Base-by-base conservation (phyloP, 2,113 vertebrate species). In the Pungitius pungitius region DNA sequence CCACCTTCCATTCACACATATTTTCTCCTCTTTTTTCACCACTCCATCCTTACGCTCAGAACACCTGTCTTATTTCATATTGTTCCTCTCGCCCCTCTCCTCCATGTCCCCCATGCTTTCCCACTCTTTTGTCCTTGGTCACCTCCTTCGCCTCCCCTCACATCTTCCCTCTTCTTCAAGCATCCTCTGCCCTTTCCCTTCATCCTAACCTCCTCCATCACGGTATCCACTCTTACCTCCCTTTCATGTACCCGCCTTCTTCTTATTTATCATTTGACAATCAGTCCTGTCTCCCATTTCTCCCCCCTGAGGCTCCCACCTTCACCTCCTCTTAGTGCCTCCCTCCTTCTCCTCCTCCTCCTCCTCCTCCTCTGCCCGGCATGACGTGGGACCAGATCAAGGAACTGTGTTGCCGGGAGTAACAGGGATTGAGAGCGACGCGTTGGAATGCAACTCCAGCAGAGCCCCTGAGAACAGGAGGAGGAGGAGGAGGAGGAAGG, bases 391-490 rank as follows among this genome's bases (percentile, higher is more conserved):
- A 81, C 76, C 88, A 91, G 87, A 89, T 92, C 89, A 92, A 92
- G 91, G 86, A 88, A 84, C 84, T 72, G 82, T 83, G 91, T 92
- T 92, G 91, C 91, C 43, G 67, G 85, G 91, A 90, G 91, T 87
- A 88, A 90, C 90, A 0, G 86, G 88, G 86, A 90, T 88, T 91
- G 86, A 90, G 86, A 82, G 85, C 80, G 78, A 88, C 86, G 75
- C 87, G 62, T 66, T 88, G 90, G 91, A 92, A 92, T 92, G 91
- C 86, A 85, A 88, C 91, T 91, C 91, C 91, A 90, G 85, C 86
- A 69, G 89, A 92, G 90, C 55, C 74, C 79, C 85, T 87, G 85
- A 87, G 86, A 89, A 81, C 74, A 88, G 76, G 78, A 82, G 83
- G 78, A 84, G 85, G 83, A 85, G 72, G 82, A 61, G 52, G 81